Evolutionary conservation across 2,113 vertebrate genomes (phyloP).

Genomic region (Prunella himalayana): DNA sequence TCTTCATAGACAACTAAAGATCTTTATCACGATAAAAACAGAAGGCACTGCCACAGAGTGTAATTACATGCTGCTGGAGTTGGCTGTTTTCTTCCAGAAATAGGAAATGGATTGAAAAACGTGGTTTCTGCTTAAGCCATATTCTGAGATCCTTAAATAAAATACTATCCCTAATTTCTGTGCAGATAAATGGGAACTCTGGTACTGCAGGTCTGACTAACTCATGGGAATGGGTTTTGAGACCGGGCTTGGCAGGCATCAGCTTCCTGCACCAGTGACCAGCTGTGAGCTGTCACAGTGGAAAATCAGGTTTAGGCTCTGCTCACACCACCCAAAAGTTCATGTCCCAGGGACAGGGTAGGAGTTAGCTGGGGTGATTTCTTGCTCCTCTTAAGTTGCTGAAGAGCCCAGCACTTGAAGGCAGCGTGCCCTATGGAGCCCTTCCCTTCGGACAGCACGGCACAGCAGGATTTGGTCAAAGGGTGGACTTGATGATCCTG

Average conservation of each 20-base stretch:
- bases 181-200: neutral
- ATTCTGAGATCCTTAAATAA: neutral
- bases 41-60: slow-evolving; percentile 34
- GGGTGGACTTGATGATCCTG: neutral
- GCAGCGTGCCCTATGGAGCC: neutral
- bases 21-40: slow-evolving; percentile 42
- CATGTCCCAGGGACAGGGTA: neutral
- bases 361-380: neutral
- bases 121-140: neutral
- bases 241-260: neutral
- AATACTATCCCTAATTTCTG: neutral
- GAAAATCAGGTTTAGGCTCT: neutral
- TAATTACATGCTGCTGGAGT: slow-evolving; percentile 44
- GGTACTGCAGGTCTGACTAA: neutral
- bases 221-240: neutral
- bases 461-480: neutral
- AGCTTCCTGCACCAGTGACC: neutral
- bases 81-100: slow-evolving; percentile 15
- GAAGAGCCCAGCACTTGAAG: neutral
- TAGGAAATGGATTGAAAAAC: slow-evolving; percentile 4
- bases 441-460: accelerated
- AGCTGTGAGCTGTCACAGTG: neutral
- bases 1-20: slow-evolving; percentile 42
- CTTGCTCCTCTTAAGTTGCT: neutral
- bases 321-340: neutral